Base-by-base conservation (phyloP, 2,888 invertebrate genomes). In the Dendrolimus houi region DNA sequence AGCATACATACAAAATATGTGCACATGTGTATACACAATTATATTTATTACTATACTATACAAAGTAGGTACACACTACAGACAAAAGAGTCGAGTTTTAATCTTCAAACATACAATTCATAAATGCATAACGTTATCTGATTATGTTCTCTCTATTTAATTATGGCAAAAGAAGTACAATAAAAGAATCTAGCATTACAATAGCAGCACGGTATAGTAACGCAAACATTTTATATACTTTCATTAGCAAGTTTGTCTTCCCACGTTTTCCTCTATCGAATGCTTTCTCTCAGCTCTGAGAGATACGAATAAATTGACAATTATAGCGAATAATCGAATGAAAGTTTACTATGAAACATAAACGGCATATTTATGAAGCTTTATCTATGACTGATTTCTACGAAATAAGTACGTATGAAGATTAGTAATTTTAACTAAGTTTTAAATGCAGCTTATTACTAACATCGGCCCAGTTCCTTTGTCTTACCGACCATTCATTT, bases 261-360 rank as follows among this genome's bases (percentile, higher is more conserved):
- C 83, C 88, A 89, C 88, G 88, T 86, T 88, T 87, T 87, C 82
- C 83, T 82, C 75, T 77, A 85, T 85, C 75, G 75, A 70, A 77
- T 70, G 83, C 85, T 85, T 87, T 87, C 87, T 81, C 47, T 47
- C 47, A 10, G 29, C 10, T 47, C 82, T 77, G 71, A 64, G 65
- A 77, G 80, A 83, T 84, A 84, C 84, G 74, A 84, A 80, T 74
- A 72, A 77, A 83, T 76, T 75, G 74, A 75, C 77, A 75, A 77
- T 81, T 78, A 83, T 75, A 66, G 72, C 68, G 72, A 70, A 72
- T 75, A 75, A 77, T 74, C 71, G 72, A 80, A 71, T 8, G 78
- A 81, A 82, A 81, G 77, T 81, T 69, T 68, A 66, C 64, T 60
- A 56, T 41, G 52, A n/a, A 42, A 54, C 56, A 42, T 55, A 55